These are phyloP conservation scores for Schlechtendalia chinensis DNA, from an alignment of 1,140 invertebrate species.

Conservation along the genomic window DNA sequence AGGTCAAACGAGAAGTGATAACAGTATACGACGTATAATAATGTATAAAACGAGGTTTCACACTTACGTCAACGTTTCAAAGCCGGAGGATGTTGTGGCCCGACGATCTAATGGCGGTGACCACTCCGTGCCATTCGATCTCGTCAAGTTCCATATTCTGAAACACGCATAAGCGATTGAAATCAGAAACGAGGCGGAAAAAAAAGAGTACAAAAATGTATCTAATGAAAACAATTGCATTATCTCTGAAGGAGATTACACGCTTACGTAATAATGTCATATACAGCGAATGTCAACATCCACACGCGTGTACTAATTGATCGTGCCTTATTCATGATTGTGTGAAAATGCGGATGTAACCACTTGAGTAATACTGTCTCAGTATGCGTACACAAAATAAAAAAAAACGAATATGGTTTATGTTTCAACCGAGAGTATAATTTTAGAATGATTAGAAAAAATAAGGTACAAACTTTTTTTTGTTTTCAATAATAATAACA, in stretches of 20 bases:
- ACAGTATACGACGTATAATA: no score
- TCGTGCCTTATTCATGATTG: not conserved
- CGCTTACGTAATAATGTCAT: not conserved
- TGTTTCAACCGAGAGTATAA: not conserved
- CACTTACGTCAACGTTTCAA: conserved; percentile 36
- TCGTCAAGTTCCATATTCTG: conserved; percentile 24
- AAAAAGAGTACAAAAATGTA: not conserved
- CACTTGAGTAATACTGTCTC: not conserved
- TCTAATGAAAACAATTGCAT: not conserved
- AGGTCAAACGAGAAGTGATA: no score
- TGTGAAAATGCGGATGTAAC: conserved; percentile 6
- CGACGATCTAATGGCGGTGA: not conserved
- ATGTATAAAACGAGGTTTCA: not conserved
- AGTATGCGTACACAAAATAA: not conserved
- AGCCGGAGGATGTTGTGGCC: not conserved
- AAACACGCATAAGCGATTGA: not conserved
- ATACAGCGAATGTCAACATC: no score
- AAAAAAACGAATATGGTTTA: not conserved
- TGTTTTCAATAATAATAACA: not conserved
- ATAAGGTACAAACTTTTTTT: not conserved
- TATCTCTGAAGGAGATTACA: not conserved
- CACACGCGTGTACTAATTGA: not conserved
- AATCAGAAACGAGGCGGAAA: not conserved
- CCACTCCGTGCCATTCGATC: not conserved
- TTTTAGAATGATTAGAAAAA: not conserved